Evolutionary conservation across 2,113 vertebrate genomes (phyloP).

Genomic region (Columbina picui): DNA sequence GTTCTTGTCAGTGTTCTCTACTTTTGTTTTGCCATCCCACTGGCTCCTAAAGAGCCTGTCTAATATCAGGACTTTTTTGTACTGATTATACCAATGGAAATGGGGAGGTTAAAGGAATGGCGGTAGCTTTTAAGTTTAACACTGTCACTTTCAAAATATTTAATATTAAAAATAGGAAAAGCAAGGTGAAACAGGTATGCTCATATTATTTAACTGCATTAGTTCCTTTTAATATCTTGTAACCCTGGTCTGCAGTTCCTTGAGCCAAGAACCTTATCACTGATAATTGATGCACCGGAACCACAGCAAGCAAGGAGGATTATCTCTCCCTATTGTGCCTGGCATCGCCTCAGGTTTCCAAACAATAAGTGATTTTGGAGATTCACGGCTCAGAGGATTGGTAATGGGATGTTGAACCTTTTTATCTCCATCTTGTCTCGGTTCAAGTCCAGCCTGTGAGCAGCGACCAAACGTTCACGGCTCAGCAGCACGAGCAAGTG

Average conservation of each 20-base stretch:
- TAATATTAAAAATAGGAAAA: constrained; percentile 16
- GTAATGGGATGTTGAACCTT: neutral
- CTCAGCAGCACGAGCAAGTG: neutral
- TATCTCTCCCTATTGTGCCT: neutral
- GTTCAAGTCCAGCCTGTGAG: neutral
- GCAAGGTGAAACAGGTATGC: constrained; percentile 16
- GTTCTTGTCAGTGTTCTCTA: neutral
- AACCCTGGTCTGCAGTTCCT: neutral
- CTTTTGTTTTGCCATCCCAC: neutral
- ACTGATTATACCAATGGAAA: neutral
- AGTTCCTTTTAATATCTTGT: neutral
- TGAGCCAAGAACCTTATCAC: neutral
- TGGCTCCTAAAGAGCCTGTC: neutral
- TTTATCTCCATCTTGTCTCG: neutral
- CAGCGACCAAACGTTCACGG: neutral
- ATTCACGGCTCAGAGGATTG: neutral
- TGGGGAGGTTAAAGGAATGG: neutral
- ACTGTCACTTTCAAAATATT: constrained; percentile 29
- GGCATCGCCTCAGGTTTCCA: neutral
- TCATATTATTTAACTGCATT: neutral
- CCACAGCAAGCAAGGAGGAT: neutral
- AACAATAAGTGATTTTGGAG: neutral
- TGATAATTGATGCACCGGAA: neutral
- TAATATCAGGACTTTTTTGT: neutral
- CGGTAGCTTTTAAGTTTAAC: constrained; percentile 17